Evolutionary conservation across 1,140 invertebrate species (phyloP).

Genomic region (Drosophila simulans): DNA sequence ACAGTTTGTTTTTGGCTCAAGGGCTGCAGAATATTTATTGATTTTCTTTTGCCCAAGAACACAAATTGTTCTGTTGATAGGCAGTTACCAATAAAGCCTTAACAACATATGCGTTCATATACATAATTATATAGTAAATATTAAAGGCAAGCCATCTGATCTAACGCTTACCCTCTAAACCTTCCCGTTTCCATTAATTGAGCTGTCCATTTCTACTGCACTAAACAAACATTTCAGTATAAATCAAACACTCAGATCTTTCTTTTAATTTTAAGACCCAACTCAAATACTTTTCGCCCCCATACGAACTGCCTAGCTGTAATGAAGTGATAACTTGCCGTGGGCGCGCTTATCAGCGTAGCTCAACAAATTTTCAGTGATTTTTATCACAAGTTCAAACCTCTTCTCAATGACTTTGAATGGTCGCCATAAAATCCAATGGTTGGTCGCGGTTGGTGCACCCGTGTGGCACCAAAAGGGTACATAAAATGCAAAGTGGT

Average conservation of each 20-base stretch:
- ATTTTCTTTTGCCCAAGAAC: conserved; percentile 13
- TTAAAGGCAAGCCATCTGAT: background rate
- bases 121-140: background rate
- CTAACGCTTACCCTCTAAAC: background rate
- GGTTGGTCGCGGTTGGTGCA: conserved; percentile 13
- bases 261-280: background rate
- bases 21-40: conserved; percentile 27
- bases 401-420: conserved; percentile 53
- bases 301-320: conserved; percentile 11
- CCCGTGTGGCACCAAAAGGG: conserved; percentile 35
- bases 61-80: background rate
- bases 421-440: conserved; percentile 61
- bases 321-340: conserved; percentile 74
- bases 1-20: conserved; percentile 24
- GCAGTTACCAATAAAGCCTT: too few species aligned
- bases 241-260: conserved; percentile 14
- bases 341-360: conserved; percentile 44
- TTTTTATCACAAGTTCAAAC: conserved; percentile 67
- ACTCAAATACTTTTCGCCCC: conserved; percentile 16
- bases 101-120: background rate
- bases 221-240: conserved; percentile 12
- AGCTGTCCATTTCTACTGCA: conserved; percentile 4
- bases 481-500: conserved; percentile 76
- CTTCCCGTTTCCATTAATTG: background rate
- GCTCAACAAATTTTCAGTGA: conserved; percentile 73